Evolutionary conservation across 2,797 vertebrate species (phyloP), one percentile per base, ranked within the genome.

Genomic region (Gadopsis bispinosus): DNA sequence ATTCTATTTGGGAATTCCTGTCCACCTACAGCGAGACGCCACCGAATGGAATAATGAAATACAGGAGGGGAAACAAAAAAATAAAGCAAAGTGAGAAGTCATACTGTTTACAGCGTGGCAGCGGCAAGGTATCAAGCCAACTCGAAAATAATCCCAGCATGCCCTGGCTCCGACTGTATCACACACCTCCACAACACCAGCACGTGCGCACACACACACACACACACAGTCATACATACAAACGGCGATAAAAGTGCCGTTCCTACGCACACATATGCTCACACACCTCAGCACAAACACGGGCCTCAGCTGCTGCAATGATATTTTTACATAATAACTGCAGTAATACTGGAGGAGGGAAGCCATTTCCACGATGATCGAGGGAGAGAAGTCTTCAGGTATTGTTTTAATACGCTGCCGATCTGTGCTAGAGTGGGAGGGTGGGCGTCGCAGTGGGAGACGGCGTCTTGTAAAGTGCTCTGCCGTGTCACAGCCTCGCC

Each of bases 1-100:
- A 88, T 80, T 35, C 60, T 86, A 80, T 86, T 79, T 48, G 78
- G 71, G 83, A 75, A 71, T 75, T 82, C 63, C 69, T 81, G 72
- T 59, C 72, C 66, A 69, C 79, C 69, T 50, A 13, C 63, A 33
- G 68, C 51, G 8, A 60, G 68, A 7, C 10, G 11, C 47, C 4
- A 26, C 43, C 4, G n/a, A 39, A 54, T 5, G 3, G 45, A 76
- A 50, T 71, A 80, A 89, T 84, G 64, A 67, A 78, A 80, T 33
- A 35, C 22, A 51, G 45, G 4, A 11, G 37, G 26, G 26, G 26
- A 26, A 26, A 26, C 26, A 26, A 26, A 26, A 26, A 10, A 10
- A 51, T 58, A 51, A 69, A 71, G 14, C 20, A 33, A 59, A 58
- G 13, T 35, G 69, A 77, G 47, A 58, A 78, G 65, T 72, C 73